Conservation (phyloP, 2,797 vertebrate species). For the Acanthopagrus latus region DNA sequence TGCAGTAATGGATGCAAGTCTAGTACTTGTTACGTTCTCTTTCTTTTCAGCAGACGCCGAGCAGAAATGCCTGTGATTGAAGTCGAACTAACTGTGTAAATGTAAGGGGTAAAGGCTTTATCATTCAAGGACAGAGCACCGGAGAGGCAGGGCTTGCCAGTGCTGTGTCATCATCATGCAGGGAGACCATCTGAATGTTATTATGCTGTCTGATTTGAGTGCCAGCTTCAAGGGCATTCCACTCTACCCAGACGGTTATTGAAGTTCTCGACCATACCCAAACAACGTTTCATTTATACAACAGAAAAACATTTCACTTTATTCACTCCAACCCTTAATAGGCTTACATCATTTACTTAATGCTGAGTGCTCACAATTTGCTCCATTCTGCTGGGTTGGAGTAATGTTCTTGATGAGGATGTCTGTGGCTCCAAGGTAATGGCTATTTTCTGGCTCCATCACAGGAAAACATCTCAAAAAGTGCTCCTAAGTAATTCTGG, state of each 20-base stretch:
- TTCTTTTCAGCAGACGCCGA: neutral
- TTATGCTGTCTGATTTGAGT: slow-evolving; percentile 73
- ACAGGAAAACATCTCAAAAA: slow-evolving; percentile 54
- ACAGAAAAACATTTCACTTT: slow-evolving; percentile 32
- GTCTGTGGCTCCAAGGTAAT: slow-evolving; percentile 55
- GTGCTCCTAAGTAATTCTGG: slow-evolving; percentile 43
- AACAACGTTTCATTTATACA: slow-evolving; percentile 47
- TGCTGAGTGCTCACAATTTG: slow-evolving; percentile 33
- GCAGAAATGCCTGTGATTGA: neutral
- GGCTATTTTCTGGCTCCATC: slow-evolving; percentile 48
- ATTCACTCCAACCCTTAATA: slow-evolving; percentile 48
- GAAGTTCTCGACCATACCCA: slow-evolving; percentile 44
- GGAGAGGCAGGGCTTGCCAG: slow-evolving; percentile 55
- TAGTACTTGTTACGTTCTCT: neutral
- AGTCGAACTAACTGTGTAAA: slow-evolving; percentile 3
- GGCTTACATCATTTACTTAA: slow-evolving; percentile 53
- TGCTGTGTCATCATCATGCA: slow-evolving; percentile 76
- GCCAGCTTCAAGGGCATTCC: slow-evolving; percentile 74
- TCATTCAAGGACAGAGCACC: slow-evolving; percentile 69
- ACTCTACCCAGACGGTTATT: slow-evolving; percentile 40
- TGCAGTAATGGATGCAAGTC: slow-evolving; percentile 21
- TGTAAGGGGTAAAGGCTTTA: slow-evolving; percentile 36
- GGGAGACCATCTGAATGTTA: slow-evolving; percentile 79
- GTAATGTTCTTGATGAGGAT: slow-evolving; percentile 33
- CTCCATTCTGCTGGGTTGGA: slow-evolving; percentile 32